phyloP scores from a whole-genome alignment of 2,113 vertebrate species.

The Acanthisitta chloris region DNA sequence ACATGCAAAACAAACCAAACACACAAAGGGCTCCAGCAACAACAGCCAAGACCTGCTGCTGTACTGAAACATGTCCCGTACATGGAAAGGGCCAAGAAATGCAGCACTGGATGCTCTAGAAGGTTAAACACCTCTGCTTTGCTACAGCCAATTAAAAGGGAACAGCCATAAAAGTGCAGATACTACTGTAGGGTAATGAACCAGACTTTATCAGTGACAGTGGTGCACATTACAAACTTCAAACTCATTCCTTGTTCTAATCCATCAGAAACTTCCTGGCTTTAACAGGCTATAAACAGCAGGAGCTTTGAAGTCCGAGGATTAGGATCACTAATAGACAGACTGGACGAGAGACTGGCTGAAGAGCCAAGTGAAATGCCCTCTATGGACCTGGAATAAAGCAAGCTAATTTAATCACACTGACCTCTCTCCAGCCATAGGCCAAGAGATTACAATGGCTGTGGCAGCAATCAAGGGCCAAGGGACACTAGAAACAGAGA shows the following conservation, averaged over 20 bases:
- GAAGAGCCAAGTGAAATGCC: slow-evolving; percentile 70
- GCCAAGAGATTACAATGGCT: slow-evolving; percentile 48
- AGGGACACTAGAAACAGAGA: slow-evolving; percentile 5
- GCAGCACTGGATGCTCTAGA: neutral
- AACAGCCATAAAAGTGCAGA: slow-evolving; percentile 75
- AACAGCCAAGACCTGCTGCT: neutral
- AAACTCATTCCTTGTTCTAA: slow-evolving; percentile 83
- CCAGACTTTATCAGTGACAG: slow-evolving; percentile 77
- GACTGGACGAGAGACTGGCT: slow-evolving; percentile 65
- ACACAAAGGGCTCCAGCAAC: neutral
- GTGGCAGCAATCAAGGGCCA: slow-evolving; percentile 18
- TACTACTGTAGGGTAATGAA: slow-evolving; percentile 78
- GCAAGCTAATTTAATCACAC: slow-evolving; percentile 73
- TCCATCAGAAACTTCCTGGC: slow-evolving; percentile 86
- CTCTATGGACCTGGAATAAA: slow-evolving; percentile 70
- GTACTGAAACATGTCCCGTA: neutral
- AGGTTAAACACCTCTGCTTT: slow-evolving; percentile 35
- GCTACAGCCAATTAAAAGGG: slow-evolving; percentile 68
- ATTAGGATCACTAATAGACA: slow-evolving; percentile 76
- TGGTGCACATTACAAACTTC: slow-evolving; percentile 80
- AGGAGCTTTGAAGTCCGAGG: slow-evolving; percentile 78
- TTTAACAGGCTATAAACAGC: slow-evolving; percentile 87
- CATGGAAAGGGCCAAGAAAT: neutral
- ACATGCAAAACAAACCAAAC: neutral
- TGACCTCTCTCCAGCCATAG: slow-evolving; percentile 39